phyloP scores from a whole-genome alignment of 1,140 invertebrate genomes.

The Penaeus indicus region DNA sequence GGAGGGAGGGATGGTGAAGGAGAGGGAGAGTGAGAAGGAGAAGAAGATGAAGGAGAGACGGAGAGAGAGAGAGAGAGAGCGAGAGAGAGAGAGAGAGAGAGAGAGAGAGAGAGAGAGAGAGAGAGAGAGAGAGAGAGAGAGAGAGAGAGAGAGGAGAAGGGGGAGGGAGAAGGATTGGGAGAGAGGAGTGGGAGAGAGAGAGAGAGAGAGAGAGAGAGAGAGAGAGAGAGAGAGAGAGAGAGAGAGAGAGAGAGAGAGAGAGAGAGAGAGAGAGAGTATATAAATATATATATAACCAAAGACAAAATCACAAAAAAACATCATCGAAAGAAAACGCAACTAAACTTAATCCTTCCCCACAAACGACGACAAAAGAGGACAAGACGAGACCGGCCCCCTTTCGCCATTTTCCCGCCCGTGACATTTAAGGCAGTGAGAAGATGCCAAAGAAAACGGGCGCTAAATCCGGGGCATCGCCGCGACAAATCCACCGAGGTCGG shows the following conservation, averaged over 20 bases:
- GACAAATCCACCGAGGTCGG: too few relatives aligned
- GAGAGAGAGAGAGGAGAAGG: neutral
- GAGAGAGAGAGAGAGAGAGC: neutral
- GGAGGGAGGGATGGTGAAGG: neutral
- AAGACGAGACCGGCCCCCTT: too few relatives aligned
- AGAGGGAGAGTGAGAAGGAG: neutral
- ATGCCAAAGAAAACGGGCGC: too few relatives aligned
- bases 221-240: neutral
- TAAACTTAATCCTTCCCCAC: too few relatives aligned
- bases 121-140: neutral
- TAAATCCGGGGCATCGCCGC: too few relatives aligned
- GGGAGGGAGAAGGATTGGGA: neutral
- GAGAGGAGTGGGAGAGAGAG: constrained; percentile 1
- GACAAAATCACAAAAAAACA: too few relatives aligned
- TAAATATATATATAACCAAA: too few relatives aligned
- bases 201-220: neutral
- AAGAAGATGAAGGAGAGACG: too few relatives aligned
- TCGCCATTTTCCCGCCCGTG: too few relatives aligned
- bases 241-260: neutral
- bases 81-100: neutral
- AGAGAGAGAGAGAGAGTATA: neutral
- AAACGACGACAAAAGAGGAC: too few relatives aligned
- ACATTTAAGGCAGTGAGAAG: too few relatives aligned
- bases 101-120: neutral
- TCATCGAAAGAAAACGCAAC: too few relatives aligned